These are phyloP conservation scores for Nasonovia ribisnigri DNA, from an alignment of 2,888 invertebrate genomes.

Conservation along the genomic window DNA sequence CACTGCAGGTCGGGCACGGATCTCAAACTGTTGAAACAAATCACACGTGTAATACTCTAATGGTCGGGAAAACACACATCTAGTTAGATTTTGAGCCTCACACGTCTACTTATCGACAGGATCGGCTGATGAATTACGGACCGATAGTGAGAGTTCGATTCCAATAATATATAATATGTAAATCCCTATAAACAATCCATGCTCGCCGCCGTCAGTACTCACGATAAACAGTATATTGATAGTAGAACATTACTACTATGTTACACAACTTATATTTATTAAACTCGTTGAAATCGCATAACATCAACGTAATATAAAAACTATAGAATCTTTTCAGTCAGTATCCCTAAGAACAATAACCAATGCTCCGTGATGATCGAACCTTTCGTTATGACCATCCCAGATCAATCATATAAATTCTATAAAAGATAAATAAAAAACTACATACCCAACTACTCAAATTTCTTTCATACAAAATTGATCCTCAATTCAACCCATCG, in stretches of 20 bases:
- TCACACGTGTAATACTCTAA: not conserved
- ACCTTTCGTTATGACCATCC: too few species aligned
- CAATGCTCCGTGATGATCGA: too few species aligned
- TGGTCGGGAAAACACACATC: not conserved
- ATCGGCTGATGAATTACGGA: not conserved
- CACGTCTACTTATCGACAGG: not conserved
- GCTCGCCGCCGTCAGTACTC: not conserved
- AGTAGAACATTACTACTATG: not conserved
- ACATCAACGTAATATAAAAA: not conserved
- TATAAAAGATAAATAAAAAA: too few species aligned
- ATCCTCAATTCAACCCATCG: too few species aligned
- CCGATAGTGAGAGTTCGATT: not conserved
- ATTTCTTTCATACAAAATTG: too few species aligned
- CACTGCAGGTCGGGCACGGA: not conserved
- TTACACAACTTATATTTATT: not conserved
- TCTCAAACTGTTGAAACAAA: conserved; percentile 7
- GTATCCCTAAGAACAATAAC: too few species aligned
- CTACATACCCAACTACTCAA: too few species aligned
- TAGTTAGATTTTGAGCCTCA: not conserved
- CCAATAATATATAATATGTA: too few species aligned
- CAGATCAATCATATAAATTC: too few species aligned
- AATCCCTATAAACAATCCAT: not conserved
- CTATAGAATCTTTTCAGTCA: too few species aligned
- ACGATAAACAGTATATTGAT: not conserved
- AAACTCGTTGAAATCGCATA: not conserved